phyloP scores from a whole-genome alignment of 2,113 vertebrate genomes.

The Neomonachus schauinslandi region DNA sequence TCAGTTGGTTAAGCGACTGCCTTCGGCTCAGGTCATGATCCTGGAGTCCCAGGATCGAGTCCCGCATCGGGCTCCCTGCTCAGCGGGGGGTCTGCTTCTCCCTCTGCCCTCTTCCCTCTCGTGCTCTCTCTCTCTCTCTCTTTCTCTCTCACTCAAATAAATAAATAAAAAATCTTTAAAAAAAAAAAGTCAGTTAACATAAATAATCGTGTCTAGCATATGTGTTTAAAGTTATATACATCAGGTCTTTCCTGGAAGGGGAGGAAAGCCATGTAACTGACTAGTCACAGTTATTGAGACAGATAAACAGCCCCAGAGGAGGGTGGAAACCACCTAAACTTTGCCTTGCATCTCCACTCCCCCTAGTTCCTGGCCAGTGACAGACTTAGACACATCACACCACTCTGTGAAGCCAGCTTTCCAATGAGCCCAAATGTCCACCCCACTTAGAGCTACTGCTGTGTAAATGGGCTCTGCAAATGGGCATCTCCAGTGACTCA shows the following conservation, averaged over 20 bases:
- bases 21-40: no score
- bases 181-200: neutral
- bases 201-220: neutral
- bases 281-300: neutral
- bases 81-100: no score
- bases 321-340: neutral
- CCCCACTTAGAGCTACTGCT: neutral
- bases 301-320: neutral
- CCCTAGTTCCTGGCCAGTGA: neutral
- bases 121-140: no score
- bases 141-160: no score
- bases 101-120: no score
- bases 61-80: no score
- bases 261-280: neutral
- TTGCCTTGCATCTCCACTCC: neutral
- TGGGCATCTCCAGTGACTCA: slow-evolving; percentile 22
- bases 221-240: neutral
- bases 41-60: no score
- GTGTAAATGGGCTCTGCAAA: neutral
- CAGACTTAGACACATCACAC: neutral
- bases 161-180: no score
- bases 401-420: neutral
- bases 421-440: neutral
- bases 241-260: neutral
- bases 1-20: no score